These are phyloP conservation scores for Tipula unca DNA, from an alignment of 2,888 invertebrate species.

Conservation along the genomic window DNA sequence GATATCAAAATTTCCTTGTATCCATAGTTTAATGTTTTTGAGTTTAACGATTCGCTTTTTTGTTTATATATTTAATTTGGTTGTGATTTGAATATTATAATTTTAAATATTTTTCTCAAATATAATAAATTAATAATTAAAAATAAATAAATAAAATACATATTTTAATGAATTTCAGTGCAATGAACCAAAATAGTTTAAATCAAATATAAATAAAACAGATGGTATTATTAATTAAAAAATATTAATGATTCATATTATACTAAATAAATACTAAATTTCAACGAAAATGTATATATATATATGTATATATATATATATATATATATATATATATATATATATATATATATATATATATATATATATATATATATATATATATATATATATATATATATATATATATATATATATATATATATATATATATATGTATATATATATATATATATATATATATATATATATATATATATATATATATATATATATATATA, in stretches of 20 bases:
- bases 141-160: conserved; percentile 17
- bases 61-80: background rate
- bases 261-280: background rate
- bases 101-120: background rate
- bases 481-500: no score
- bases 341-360: background rate
- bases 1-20: background rate
- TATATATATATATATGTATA: no score
- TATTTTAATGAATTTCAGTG: conserved; percentile 14
- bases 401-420: no score
- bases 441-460: no score
- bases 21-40: background rate
- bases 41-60: background rate
- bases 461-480: no score
- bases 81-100: conserved; percentile 14
- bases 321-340: conserved; percentile 20
- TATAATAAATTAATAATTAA: background rate
- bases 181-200: conserved; percentile 20
- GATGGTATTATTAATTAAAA: conserved; percentile 14
- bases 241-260: background rate
- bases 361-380: no score
- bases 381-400: no score
- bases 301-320: conserved; percentile 16
- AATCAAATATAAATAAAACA: background rate
- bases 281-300: background rate